A percentile compares a stretch with the other conserved stretches of the same genome.
phyloP scores from a whole-genome alignment of 2,888 invertebrate species.

The Trissoscelio sp. region DNA sequence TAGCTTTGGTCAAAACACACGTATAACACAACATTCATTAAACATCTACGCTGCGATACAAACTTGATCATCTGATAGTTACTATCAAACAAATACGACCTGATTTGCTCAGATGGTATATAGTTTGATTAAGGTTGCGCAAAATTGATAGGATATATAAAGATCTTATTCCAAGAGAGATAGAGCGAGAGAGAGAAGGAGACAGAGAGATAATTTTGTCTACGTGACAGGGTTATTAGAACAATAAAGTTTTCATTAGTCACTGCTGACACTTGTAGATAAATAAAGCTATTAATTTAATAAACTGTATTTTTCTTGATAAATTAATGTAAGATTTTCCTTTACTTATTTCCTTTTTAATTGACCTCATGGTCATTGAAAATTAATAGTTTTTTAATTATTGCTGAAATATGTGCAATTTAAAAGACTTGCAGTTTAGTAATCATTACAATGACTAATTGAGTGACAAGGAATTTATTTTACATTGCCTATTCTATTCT shows the following conservation, averaged over 20 bases:
- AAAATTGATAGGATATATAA: constrained; percentile 20
- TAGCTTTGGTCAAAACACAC: constrained; percentile 33
- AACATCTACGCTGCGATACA: constrained; percentile 26
- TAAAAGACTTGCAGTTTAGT: no score
- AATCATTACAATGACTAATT: background rate
- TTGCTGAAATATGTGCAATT: no score
- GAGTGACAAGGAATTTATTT: background rate
- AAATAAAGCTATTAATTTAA: constrained; percentile 13
- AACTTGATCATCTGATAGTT: constrained; percentile 43
- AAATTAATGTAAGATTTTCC: background rate
- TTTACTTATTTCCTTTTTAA: no score
- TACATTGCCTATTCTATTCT: background rate
- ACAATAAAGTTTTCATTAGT: constrained; percentile 21
- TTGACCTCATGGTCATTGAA: no score
- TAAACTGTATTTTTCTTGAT: background rate
- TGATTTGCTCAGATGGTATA: background rate
- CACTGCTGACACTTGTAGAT: background rate
- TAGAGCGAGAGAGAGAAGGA: no score
- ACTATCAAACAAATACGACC: constrained; percentile 32
- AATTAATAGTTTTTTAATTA: no score
- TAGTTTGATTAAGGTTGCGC: constrained; percentile 38
- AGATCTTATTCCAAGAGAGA: constrained; percentile 11
- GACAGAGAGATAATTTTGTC: no score
- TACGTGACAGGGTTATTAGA: no score
- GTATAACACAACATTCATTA: constrained; percentile 42